These are phyloP conservation scores for Chymomyza amoena DNA, from an alignment of 2,888 invertebrate species.

Conservation along the genomic window DNA sequence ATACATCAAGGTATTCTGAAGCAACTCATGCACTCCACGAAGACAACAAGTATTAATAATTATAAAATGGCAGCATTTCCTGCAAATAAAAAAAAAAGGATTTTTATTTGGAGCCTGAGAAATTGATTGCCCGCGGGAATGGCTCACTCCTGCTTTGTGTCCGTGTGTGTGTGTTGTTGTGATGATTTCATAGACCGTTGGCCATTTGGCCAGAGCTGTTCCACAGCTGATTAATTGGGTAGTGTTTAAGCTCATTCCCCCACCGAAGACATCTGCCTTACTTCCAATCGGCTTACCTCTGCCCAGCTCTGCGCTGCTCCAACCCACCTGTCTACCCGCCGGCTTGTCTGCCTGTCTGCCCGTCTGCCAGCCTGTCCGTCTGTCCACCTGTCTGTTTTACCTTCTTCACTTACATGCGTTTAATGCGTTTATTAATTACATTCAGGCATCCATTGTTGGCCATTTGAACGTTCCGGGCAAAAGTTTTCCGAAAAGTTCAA, in stretches of 20 bases:
- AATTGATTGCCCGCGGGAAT: not conserved
- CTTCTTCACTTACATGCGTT: constrained; percentile 65
- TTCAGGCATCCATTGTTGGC: constrained; percentile 36
- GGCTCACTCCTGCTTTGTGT: not conserved
- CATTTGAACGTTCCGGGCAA: constrained; percentile 35
- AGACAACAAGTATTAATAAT: no score
- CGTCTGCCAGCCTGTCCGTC: constrained; percentile 8
- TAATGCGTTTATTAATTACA: constrained; percentile 73
- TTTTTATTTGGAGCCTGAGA: no score
- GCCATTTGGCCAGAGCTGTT: constrained; percentile 33
- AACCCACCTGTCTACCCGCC: not conserved
- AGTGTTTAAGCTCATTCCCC: constrained; percentile 2
- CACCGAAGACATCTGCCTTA: not conserved
- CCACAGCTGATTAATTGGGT: constrained; percentile 65
- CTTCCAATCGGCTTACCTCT: no score
- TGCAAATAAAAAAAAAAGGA: not conserved
- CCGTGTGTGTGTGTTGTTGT: constrained; percentile 33
- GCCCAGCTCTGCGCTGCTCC: no score
- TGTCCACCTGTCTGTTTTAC: constrained; percentile 23
- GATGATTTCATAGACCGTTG: constrained; percentile 73
- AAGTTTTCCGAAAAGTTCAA: constrained; percentile 60
- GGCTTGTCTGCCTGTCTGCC: not conserved
- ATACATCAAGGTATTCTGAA: no score
- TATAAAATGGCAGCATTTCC: not conserved
- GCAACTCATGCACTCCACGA: no score